Conservation (phyloP, 2,797 vertebrate genomes). For the Rhinogobio ventralis region DNA sequence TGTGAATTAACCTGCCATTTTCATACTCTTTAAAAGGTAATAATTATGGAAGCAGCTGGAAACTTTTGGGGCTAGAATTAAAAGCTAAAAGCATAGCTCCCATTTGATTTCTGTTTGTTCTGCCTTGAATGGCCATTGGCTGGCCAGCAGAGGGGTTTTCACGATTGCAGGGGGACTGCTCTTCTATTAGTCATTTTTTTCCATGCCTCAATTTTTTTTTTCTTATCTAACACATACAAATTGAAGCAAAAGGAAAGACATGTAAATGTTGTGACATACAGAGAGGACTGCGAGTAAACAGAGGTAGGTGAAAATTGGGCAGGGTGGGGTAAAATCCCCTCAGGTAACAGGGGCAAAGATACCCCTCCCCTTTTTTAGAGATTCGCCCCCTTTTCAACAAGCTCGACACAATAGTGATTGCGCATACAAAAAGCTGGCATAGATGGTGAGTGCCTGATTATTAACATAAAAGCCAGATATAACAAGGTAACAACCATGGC, state of each 20-base stretch:
- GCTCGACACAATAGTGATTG: slow-evolving; percentile 52
- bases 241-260: slow-evolving; percentile 80
- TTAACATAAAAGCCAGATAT: slow-evolving; percentile 62
- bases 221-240: slow-evolving; percentile 82
- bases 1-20: slow-evolving; percentile 80
- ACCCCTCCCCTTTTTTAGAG: slow-evolving; percentile 46
- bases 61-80: slow-evolving; percentile 82
- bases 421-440: slow-evolving; percentile 45
- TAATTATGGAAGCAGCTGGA: slow-evolving; percentile 88
- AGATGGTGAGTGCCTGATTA: slow-evolving; percentile 60
- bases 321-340: slow-evolving; percentile 71
- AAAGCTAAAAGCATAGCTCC: slow-evolving; percentile 83
- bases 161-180: slow-evolving; percentile 51
- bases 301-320: slow-evolving; percentile 81
- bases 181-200: slow-evolving; percentile 52
- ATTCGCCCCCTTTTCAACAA: slow-evolving; percentile 53
- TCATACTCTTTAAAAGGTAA: slow-evolving; percentile 76
- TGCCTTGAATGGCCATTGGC: slow-evolving; percentile 67
- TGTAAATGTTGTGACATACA: slow-evolving; percentile 80
- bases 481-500: slow-evolving; percentile 61
- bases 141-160: slow-evolving; percentile 34
- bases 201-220: slow-evolving; percentile 68
- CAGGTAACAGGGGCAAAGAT: slow-evolving; percentile 62
- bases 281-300: slow-evolving; percentile 74
- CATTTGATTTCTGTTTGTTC: slow-evolving; percentile 87